Conservation (phyloP, 2,113 vertebrate species). For the Chlamydotis undulata region DNA sequence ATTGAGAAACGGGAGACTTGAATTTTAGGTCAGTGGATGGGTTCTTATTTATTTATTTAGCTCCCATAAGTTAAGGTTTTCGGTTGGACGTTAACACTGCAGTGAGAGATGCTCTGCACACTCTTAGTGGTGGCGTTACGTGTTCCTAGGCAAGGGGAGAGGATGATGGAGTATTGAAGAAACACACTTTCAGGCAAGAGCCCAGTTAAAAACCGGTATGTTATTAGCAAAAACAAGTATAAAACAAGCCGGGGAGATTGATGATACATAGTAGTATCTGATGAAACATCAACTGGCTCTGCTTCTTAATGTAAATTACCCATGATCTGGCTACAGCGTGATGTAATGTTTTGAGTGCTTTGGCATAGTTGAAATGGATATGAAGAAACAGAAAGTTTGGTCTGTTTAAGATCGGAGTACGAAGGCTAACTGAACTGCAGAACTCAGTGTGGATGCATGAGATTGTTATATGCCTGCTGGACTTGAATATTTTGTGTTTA, state of each 20-base stretch:
- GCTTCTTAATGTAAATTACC: not conserved
- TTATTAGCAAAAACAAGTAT: not conserved
- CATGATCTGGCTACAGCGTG: not conserved
- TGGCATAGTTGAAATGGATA: not conserved
- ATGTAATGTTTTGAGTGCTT: not conserved
- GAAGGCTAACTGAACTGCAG: not conserved
- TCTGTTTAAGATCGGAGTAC: not conserved
- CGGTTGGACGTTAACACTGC: not conserved
- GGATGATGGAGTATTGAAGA: not conserved
- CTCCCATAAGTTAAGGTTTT: not conserved
- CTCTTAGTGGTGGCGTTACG: not conserved
- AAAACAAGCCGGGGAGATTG: not conserved
- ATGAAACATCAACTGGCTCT: not conserved
- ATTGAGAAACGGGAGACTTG: not conserved
- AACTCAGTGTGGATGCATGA: not conserved
- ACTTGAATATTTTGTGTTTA: slow-evolving; percentile 4
- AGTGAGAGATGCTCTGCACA: not conserved
- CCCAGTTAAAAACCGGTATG: not conserved
- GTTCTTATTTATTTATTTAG: not conserved
- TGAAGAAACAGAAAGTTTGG: not conserved
- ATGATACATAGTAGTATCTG: not conserved
- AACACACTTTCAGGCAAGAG: not conserved
- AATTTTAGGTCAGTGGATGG: not conserved
- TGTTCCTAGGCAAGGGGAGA: not conserved
- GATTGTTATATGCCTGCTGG: not conserved